Evolutionary conservation across 2,797 vertebrate species (phyloP).

Genomic region (Acropternis orthonyx): DNA sequence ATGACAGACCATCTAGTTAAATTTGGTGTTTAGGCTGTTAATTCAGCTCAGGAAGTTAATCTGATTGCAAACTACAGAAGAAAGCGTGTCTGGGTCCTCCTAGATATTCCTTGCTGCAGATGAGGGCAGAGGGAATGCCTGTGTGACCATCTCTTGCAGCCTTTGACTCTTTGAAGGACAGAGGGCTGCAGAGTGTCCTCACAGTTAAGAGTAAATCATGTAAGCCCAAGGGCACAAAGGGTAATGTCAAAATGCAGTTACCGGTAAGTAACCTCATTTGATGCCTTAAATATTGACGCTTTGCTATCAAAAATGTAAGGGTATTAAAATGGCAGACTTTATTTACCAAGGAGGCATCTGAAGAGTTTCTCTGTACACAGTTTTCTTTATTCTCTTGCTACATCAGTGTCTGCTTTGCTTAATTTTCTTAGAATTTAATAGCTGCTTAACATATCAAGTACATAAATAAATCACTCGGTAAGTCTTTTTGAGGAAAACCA

Average conservation of each 20-base stretch:
- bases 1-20: neutral
- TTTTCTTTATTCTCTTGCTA: neutral
- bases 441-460: neutral
- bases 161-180: accelerated
- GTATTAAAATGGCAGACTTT: neutral
- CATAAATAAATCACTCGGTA: neutral
- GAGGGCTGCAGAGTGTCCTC: neutral
- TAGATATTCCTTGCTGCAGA: neutral
- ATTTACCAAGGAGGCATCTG: neutral
- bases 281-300: neutral
- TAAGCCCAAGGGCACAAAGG: neutral
- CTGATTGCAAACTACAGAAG: neutral
- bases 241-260: neutral
- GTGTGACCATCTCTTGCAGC: neutral
- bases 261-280: neutral
- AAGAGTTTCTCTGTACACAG: neutral
- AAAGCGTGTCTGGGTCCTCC: neutral
- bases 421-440: neutral
- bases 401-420: neutral
- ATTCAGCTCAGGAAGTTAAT: neutral
- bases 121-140: neutral
- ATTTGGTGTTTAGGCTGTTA: neutral
- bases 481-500: neutral
- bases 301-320: neutral
- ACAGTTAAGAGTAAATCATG: neutral